phyloP scores from a whole-genome alignment of 2,113 vertebrate genomes.

The Pollimyrus isidori region DNA sequence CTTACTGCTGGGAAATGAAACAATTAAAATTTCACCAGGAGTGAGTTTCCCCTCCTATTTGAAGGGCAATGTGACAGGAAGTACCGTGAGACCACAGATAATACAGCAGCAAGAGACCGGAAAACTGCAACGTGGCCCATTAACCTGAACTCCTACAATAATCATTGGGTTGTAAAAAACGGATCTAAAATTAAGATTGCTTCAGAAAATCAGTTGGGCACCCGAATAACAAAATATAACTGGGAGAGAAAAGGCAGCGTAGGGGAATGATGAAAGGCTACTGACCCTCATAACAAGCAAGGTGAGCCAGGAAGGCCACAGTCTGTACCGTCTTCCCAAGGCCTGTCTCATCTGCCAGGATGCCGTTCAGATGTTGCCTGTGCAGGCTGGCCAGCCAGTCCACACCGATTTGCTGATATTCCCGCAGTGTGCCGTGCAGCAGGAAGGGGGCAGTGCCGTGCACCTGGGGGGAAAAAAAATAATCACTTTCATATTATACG shows the following conservation, averaged over 20 bases:
- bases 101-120: background rate
- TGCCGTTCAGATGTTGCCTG: constrained; percentile 81
- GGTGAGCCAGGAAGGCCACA: constrained; percentile 82
- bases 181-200: background rate
- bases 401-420: constrained; percentile 83
- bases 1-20: background rate
- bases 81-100: background rate
- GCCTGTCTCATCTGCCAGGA: constrained; percentile 81
- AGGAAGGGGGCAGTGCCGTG: constrained; percentile 67
- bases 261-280: background rate
- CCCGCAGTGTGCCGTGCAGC: constrained; percentile 74
- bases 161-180: background rate
- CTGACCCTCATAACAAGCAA: constrained; percentile 79
- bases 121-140: background rate
- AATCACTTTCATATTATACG: background rate
- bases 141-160: background rate
- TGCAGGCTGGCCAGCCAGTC: constrained; percentile 80
- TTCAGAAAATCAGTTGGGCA: background rate
- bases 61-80: background rate
- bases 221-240: background rate
- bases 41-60: background rate
- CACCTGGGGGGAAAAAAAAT: constrained; percentile 40
- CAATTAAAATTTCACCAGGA: background rate
- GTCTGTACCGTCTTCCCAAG: constrained; percentile 85
- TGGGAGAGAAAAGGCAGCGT: background rate